These are phyloP conservation scores for Periophthalmodon schlosseri DNA, from an alignment of 2,113 vertebrate genomes.

Conservation along the genomic window DNA sequence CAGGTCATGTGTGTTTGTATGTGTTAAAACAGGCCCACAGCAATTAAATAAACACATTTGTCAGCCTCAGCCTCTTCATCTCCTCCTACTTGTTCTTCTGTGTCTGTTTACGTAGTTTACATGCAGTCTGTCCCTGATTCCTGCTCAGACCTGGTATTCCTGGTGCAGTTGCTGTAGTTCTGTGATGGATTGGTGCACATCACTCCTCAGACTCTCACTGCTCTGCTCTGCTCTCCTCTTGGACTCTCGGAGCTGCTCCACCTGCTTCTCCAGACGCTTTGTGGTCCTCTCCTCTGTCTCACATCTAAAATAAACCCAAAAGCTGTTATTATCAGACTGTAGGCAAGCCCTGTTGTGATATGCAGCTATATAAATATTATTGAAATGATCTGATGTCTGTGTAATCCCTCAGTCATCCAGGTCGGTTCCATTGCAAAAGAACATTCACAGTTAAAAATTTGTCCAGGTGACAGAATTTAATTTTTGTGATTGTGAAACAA, in stretches of 20 bases:
- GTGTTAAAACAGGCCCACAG: neutral
- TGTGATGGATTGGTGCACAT: conserved; percentile 46
- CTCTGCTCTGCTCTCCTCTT: conserved; percentile 56
- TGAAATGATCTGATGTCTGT: neutral
- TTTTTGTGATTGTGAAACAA: no score
- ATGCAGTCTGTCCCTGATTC: neutral
- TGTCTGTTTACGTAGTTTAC: no score
- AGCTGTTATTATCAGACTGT: neutral
- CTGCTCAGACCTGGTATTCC: conserved; percentile 58
- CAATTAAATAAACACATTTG: neutral
- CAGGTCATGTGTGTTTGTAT: neutral
- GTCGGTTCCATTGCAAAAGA: no score
- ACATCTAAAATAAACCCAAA: conserved; percentile 51
- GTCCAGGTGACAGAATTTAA: no score
- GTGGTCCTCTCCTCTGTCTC: conserved; percentile 67
- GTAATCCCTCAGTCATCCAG: no score
- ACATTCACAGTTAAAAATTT: no score
- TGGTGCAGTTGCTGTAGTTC: conserved; percentile 63
- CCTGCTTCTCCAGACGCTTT: conserved; percentile 60
- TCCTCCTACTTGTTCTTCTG: no score
- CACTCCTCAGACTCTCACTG: conserved; percentile 50
- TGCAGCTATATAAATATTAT: neutral
- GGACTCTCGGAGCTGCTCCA: conserved; percentile 60
- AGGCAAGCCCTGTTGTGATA: neutral
- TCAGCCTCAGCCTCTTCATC: neutral